These are phyloP conservation scores for Phragmatobia fuliginosa DNA, from an alignment of 2,888 invertebrate species.

Conservation along the genomic window DNA sequence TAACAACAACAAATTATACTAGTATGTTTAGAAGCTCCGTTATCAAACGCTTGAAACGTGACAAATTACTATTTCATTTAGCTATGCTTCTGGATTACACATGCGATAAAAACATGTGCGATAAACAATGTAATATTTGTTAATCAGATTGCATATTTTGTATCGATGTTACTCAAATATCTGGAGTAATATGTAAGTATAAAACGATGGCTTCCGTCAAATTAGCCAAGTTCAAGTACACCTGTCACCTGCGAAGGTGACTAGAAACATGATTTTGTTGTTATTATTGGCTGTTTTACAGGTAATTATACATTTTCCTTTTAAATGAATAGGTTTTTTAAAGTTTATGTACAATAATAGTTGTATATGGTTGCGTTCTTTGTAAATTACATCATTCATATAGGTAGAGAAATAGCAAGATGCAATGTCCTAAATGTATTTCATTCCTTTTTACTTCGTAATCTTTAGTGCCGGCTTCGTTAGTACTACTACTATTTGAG, in stretches of 20 bases:
- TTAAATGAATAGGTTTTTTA: neutral
- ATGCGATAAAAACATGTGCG: conserved; percentile 31
- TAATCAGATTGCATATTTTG: conserved; percentile 46
- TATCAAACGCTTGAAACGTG: conserved; percentile 32
- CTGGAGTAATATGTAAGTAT: conserved; percentile 72
- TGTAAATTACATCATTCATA: too few relatives aligned
- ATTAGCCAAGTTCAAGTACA: conserved; percentile 53
- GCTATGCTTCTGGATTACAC: conserved; percentile 39
- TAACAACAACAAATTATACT: neutral
- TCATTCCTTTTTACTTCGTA: too few relatives aligned
- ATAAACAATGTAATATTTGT: conserved; percentile 48
- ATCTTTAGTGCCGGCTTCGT: too few relatives aligned
- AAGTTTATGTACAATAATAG: too few relatives aligned
- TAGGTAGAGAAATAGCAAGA: too few relatives aligned
- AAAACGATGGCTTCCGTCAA: conserved; percentile 54
- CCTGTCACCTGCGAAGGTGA: conserved; percentile 65
- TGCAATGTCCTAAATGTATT: neutral
- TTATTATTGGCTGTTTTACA: conserved; percentile 62
- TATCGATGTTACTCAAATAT: conserved; percentile 50
- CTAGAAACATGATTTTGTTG: conserved; percentile 58
- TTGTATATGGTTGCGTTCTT: neutral
- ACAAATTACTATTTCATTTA: conserved; percentile 28
- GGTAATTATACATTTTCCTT: conserved; percentile 60
- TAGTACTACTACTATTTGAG: too few relatives aligned
- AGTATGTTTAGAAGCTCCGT: neutral